These are phyloP conservation scores for Prenolepis imparis DNA, from an alignment of 2,888 invertebrate species.

Conservation along the genomic window DNA sequence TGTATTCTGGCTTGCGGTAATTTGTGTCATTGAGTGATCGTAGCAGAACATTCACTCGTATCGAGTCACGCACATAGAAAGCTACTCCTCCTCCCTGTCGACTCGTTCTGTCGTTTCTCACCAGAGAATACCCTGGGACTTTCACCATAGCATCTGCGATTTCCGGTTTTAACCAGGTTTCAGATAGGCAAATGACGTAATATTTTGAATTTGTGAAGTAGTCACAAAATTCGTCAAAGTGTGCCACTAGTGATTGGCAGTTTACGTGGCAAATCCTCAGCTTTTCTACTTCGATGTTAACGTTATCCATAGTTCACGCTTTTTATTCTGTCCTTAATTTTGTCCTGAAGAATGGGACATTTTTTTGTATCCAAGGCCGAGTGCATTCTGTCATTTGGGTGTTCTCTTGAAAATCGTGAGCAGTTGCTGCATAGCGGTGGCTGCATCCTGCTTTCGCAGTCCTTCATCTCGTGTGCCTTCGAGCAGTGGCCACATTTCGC, in stretches of 20 bases:
- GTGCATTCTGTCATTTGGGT: no score
- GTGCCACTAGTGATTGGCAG: not conserved
- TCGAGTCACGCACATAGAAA: not conserved
- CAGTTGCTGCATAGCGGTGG: no score
- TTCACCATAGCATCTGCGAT: not conserved
- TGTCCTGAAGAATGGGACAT: no score
- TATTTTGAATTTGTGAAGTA: not conserved
- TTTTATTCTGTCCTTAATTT: no score
- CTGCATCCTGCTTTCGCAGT: no score
- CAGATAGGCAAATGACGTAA: not conserved
- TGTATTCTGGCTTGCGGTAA: not conserved
- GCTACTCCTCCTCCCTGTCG: constrained; percentile 5
- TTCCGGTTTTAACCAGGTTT: not conserved
- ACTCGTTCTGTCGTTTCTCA: not conserved
- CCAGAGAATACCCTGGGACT: not conserved
- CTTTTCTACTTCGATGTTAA: not conserved
- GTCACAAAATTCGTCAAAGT: not conserved
- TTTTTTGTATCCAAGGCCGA: no score
- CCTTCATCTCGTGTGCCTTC: no score
- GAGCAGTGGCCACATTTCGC: no score
- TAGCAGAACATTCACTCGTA: no score
- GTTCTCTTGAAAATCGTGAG: no score
- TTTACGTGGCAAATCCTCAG: not conserved
- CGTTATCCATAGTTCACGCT: not conserved
- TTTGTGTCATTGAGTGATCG: no score